Base-by-base conservation (phyloP, 1,140 invertebrate genomes). In the Neodiprion virginianus region DNA sequence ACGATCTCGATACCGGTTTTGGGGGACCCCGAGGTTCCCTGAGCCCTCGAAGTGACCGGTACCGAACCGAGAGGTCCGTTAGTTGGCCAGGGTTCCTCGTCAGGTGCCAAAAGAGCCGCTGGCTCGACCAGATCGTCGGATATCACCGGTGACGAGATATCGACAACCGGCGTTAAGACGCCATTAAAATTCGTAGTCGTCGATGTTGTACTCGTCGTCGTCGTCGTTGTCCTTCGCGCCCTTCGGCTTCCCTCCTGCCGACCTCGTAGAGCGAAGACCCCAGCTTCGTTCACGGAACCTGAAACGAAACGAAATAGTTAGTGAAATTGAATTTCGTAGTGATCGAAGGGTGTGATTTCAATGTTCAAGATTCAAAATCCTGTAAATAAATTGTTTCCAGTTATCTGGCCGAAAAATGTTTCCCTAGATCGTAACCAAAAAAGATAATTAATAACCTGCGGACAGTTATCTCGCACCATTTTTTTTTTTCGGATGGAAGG, bases 271-370 rank as follows among this genome's bases (percentile, higher is more conserved):
- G 83, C 83, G 79, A 85, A 88, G 75, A 87, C 82, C 14, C 85
- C 83, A 47, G 87, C 85, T 75, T 88, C 87, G 81, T 88, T 88
- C 78, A 85, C 84, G 61, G 84, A 85, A 71, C 85, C 87, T 88
- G 82, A 67, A 86, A 84, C 78, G 72, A 50, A 66, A 72, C 70
- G 40, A 77, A 80, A 78, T 71, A 69, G 70, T 80, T 79, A 70
- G 8, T 50, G 48, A 11, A 71, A 9, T 40, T 68, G 53, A 71
- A 69, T 21, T 67, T 12, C 14, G 72, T 23, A 23, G 28, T 40
- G 28, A 40, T 40, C 28, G 28, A 40, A 40, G 28, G 28, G 28
- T 40, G 47, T 61, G 71, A 71, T 11, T 66, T 53, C 50, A 50
- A 67, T 17, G 71, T 67, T 75, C 21, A 4, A 5, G 28, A 40